These are phyloP conservation scores for Drosophila acutilabella DNA, from an alignment of 2,888 invertebrate species.

Conservation along the genomic window DNA sequence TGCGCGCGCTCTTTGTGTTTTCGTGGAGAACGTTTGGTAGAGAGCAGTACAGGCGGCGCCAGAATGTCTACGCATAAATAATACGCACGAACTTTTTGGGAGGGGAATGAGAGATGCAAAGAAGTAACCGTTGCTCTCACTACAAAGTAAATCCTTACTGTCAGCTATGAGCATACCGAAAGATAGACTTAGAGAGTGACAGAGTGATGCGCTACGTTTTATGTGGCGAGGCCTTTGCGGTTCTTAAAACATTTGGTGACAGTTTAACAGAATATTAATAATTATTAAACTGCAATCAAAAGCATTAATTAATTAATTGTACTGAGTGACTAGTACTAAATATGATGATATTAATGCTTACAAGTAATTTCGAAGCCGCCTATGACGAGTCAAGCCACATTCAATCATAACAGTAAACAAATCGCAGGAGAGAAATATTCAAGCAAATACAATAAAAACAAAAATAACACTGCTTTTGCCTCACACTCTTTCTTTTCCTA, in stretches of 20 bases:
- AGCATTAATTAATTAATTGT: too few species aligned
- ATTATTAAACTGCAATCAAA: too few species aligned
- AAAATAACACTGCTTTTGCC: conserved; percentile 20
- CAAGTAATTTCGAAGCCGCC: not conserved
- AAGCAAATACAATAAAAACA: conserved; percentile 43
- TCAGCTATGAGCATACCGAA: conserved; percentile 20
- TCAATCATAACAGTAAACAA: conserved; percentile 70
- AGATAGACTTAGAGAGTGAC: not conserved
- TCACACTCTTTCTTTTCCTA: conserved; percentile 13
- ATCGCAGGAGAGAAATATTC: conserved; percentile 62
- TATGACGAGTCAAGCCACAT: conserved; percentile 14
- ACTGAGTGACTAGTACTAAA: too few species aligned
- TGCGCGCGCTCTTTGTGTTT: conserved; percentile 46
- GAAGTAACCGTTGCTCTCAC: conserved; percentile 28
- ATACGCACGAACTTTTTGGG: conserved; percentile 60
- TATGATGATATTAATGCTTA: not conserved
- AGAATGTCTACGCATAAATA: conserved; percentile 78
- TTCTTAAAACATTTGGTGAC: not conserved
- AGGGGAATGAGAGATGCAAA: not conserved
- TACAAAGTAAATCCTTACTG: conserved; percentile 39
- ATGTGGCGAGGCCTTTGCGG: too few species aligned
- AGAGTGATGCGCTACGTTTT: not conserved
- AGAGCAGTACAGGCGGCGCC: conserved; percentile 63
- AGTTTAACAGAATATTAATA: too few species aligned
- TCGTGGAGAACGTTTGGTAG: not conserved